Conservation (phyloP, 2,888 invertebrate species). For the Drosophila borealis region DNA sequence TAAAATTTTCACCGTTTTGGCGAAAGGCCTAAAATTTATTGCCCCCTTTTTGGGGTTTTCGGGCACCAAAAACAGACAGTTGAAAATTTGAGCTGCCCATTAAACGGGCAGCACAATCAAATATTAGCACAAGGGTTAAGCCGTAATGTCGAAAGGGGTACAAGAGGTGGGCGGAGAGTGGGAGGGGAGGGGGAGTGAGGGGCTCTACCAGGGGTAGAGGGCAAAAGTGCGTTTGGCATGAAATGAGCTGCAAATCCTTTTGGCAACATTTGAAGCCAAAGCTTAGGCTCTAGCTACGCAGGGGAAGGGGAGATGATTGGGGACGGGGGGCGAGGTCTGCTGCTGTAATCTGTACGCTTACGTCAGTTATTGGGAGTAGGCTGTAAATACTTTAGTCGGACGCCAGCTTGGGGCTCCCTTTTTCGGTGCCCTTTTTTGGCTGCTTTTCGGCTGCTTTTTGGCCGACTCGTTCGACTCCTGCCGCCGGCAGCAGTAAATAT, state of each 20-base stretch:
- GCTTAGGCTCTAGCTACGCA: neutral
- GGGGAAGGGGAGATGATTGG: no score
- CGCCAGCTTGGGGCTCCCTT: constrained; percentile 24
- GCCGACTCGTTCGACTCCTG: constrained; percentile 44
- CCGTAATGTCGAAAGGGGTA: constrained; percentile 1
- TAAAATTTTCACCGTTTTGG: constrained; percentile 2
- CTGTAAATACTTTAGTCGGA: constrained; percentile 45
- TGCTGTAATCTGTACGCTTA: constrained; percentile 74
- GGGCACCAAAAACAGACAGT: constrained; percentile 18
- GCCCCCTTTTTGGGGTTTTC: constrained; percentile 13
- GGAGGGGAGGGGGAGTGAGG: neutral
- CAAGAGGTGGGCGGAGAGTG: constrained; percentile 1
- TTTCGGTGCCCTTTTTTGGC: constrained; percentile 1
- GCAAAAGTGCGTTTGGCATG: constrained; percentile 68
- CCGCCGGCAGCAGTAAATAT: constrained; percentile 77
- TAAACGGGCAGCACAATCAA: constrained; percentile 69
- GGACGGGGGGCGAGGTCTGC: neutral
- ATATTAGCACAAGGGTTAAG: constrained; percentile 69
- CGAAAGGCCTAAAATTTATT: constrained; percentile 13
- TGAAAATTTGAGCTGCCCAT: constrained; percentile 51
- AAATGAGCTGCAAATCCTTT: constrained; percentile 78
- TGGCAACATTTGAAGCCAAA: constrained; percentile 57
- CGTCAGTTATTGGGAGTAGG: constrained; percentile 51
- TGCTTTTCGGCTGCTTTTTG: constrained; percentile 31
- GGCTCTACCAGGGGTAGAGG: neutral